Conservation (phyloP, 1,140 invertebrate genomes). For the Pogonus chalceus region DNA sequence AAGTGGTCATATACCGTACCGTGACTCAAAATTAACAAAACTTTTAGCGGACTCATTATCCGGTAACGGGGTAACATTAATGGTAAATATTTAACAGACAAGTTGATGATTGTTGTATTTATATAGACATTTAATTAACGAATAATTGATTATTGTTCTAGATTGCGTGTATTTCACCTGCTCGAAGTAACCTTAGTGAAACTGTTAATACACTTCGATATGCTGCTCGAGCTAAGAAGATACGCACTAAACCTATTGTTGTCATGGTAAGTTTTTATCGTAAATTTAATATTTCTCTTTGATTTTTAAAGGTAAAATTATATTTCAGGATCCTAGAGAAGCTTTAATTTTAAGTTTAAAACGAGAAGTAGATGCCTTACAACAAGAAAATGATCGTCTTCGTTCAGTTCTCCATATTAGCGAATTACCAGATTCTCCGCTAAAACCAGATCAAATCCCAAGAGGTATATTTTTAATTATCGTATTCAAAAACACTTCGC, state of each 20-base stretch:
- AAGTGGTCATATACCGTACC: conserved; percentile 79
- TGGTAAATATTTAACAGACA: conserved; percentile 47
- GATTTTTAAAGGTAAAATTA: neutral
- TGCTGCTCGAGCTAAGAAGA: conserved; percentile 76
- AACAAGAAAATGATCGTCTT: conserved; percentile 87
- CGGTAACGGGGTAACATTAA: conserved; percentile 85
- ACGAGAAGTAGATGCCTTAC: conserved; percentile 74
- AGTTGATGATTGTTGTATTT: neutral
- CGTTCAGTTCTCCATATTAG: conserved; percentile 55
- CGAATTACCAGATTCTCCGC: conserved; percentile 16
- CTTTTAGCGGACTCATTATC: conserved; percentile 87
- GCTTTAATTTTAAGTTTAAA: conserved; percentile 83
- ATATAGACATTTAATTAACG: conserved; percentile 4
- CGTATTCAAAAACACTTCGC: too few relatives aligned
- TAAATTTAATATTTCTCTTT: too few relatives aligned
- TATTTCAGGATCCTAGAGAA: conserved; percentile 74
- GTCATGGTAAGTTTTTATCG: conserved; percentile 63
- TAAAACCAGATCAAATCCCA: neutral
- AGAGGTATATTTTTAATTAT: too few relatives aligned
- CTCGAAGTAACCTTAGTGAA: conserved; percentile 76
- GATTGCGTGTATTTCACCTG: conserved; percentile 89
- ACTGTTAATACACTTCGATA: conserved; percentile 86
- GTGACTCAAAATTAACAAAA: conserved; percentile 90
- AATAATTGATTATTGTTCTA: conserved; percentile 32
- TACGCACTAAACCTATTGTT: conserved; percentile 81